Base-by-base conservation (phyloP, 2,797 vertebrate genomes). In the Tangara arthus region DNA sequence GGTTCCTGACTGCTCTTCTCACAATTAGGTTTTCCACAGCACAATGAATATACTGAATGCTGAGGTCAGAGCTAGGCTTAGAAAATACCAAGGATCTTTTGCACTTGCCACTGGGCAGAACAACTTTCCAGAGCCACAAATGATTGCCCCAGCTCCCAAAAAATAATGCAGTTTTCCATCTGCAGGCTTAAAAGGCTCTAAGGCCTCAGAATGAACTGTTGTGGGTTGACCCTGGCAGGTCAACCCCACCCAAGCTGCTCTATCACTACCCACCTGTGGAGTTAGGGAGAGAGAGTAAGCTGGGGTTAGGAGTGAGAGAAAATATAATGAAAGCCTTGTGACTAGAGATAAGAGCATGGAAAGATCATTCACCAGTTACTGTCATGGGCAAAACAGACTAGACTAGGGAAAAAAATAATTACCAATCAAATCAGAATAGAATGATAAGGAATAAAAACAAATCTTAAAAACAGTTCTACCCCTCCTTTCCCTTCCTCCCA, bases 1-100 rank as follows among this genome's bases (percentile, higher is more conserved):
- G 39, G 69, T 65, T 83, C 41, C 37, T 28, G 32, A 87, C 55
- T 81, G 44, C 47, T 94, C 59, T 83, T 87, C 83, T 87, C 42
- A 52, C 71, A 89, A 80, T 64, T n/a, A 64, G 56, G 57, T 85
- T 64, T 92, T 82, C 59, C 78, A 90, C 30, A 82, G 44, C 60
- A 87, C 89, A 85, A 87, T 55, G 91, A 81, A 61, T 59, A 87
- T 55, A 75, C 17, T 76, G 81, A 91, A 80, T 59, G 46, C 17
- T 87, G 79, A 89, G 69, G 82, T 91, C 89, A 93, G 84, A 85
- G 69, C 30, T 22, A 47, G 73, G 53, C 42, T 94, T 56, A 81
- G 81, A 90, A 87, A 91, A 91, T 55, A 87, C 42, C 49, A 52
- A 24, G 46, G 35, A 85, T 53, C 61, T 78, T 78, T 37, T 61